Evolutionary conservation across 1,140 invertebrate species (phyloP).

Genomic region (Orchestia grillus): DNA sequence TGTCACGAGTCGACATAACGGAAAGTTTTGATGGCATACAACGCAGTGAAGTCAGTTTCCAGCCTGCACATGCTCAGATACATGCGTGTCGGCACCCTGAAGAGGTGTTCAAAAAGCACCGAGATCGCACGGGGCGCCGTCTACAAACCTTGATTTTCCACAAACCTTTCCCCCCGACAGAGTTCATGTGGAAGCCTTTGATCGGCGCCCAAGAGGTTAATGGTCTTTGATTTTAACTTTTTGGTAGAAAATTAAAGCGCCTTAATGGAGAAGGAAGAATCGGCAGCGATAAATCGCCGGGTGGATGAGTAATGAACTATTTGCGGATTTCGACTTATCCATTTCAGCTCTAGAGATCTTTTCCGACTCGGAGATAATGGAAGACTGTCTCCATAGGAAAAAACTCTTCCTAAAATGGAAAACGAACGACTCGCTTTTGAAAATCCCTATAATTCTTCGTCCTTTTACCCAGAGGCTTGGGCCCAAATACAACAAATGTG

Average conservation of each 20-base stretch:
- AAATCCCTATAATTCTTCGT: not conserved
- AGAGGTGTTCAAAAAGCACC: not conserved
- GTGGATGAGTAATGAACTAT: constrained; percentile 46
- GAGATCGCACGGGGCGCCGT: not conserved
- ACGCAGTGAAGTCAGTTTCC: too few species aligned
- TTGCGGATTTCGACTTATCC: constrained; percentile 50
- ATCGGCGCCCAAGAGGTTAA: constrained; percentile 13
- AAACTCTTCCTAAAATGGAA: not conserved
- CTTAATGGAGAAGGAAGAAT: constrained; percentile 31
- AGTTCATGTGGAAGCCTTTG: not conserved
- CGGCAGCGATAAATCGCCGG: not conserved
- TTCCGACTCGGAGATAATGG: not conserved
- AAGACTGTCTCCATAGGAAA: not conserved
- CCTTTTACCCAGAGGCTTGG: not conserved
- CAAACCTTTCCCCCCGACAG: not conserved
- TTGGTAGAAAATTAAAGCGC: constrained; percentile 50
- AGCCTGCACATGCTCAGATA: too few species aligned
- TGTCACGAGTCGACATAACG: too few species aligned
- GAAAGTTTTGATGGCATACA: too few species aligned
- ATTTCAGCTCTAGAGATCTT: constrained; percentile 21
- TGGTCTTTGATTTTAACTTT: constrained; percentile 41
- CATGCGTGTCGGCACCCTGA: too few species aligned
- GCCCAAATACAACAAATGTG: not conserved
- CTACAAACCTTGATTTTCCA: not conserved
- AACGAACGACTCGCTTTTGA: not conserved